Evolutionary conservation across 1,140 invertebrate species (phyloP), one percentile per base, ranked within the genome.

Genomic region (Meloidogyne exigua): DNA sequence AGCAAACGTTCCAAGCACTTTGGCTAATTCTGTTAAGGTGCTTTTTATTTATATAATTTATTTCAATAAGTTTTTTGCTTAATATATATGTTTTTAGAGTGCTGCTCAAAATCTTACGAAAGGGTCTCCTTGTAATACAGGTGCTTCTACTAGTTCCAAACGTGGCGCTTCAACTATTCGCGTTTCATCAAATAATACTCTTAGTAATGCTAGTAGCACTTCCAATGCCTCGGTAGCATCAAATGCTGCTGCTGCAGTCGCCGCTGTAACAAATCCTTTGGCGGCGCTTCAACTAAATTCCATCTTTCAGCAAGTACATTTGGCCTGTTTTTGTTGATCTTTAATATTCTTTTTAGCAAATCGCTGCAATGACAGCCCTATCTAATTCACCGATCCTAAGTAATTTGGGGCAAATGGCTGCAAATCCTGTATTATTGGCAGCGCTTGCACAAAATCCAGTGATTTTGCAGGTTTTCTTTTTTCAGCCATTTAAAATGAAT

Each of bases 221-320:
- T 5, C 79, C 21, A 21, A 10, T 49, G 49, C 39, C 0, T 21
- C 67, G 15, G 9, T 42, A 2, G 23, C 72, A 12, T 25, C 76
- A 3, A 42, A 73, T 26, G 74, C 74, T 21, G 49, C 75, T 75
- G 21, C 76, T 26, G 32, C 76, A 18, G 28, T 12, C 71, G 65
- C 62, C 62, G 36, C 57, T 13, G 65, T 64, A 9, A 2, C 32
- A 1, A 78, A 42, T 75, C 78, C 69, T 42, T 28, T 79, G 23
- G 42, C 78, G 10, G 74, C 71, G 10, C 39, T 76, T 26, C 57
- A 62, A 28, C 62, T 77, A 21, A 76, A 76, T 28, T 36, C 68
- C 1, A 18, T 44, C 1, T 21, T 73, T 5, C 72, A 73, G 4
- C 72, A 73, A 49, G 72, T 73, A 26, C 5, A 3, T 49, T 44